phyloP scores from a whole-genome alignment of 2,113 vertebrate genomes.

The Illadopsis cleaveri region DNA sequence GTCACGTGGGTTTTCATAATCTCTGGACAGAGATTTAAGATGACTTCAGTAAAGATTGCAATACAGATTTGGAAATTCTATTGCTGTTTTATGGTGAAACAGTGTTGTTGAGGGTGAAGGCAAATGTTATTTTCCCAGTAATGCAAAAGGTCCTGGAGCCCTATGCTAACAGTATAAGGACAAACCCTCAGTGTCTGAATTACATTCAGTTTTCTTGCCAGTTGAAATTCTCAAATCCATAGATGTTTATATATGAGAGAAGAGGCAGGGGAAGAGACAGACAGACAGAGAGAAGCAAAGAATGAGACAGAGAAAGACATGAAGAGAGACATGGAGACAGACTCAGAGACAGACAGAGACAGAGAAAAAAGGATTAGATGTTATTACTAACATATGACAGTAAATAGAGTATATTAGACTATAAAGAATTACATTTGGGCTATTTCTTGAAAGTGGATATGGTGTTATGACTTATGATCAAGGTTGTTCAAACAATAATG shows the following conservation, averaged over 20 bases:
- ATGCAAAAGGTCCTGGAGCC: not conserved
- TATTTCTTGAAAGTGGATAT: not conserved
- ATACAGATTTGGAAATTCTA: not conserved
- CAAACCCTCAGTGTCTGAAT: not conserved
- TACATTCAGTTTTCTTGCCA: not conserved
- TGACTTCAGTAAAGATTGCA: not conserved
- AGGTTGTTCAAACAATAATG: not conserved
- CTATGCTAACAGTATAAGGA: not conserved
- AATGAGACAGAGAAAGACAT: not conserved
- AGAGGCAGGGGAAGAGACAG: fast-evolving
- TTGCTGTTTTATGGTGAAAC: not conserved
- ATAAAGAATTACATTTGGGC: not conserved
- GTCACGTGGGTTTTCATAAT: not conserved
- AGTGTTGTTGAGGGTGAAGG: not conserved
- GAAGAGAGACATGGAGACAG: not conserved
- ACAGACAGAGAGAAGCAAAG: not conserved
- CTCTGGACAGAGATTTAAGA: not conserved
- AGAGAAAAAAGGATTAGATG: not conserved
- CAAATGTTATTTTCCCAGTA: not conserved
- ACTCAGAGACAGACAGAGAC: not conserved
- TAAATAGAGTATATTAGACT: not conserved
- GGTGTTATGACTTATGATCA: not conserved
- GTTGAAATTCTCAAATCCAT: not conserved
- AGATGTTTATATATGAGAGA: not conserved
- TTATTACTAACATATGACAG: not conserved